A percentile compares a stretch with the other conserved stretches of the same genome.
These are phyloP conservation scores for Netelia virgata DNA, from an alignment of 2,888 invertebrate species.

Conservation along the genomic window DNA sequence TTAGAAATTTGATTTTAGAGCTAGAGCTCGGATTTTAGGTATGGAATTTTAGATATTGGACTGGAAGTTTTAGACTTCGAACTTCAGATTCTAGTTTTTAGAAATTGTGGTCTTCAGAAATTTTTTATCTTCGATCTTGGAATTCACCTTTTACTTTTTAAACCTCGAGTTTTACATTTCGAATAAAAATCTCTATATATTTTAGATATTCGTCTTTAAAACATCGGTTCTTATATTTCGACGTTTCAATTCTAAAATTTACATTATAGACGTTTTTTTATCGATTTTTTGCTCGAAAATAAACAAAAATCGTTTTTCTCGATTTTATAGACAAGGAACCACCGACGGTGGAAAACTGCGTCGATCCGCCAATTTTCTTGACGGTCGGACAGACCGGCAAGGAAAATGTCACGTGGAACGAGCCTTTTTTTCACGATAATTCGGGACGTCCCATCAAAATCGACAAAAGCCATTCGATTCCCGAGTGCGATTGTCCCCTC, in stretches of 20 bases:
- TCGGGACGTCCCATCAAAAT: slow-evolving; percentile 83
- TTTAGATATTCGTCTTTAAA: not conserved
- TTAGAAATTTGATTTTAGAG: not conserved
- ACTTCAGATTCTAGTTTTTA: too few species aligned
- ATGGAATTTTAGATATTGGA: too few species aligned
- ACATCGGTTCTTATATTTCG: too few species aligned
- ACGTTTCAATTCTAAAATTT: not conserved
- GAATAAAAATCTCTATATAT: not conserved
- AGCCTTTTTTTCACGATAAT: slow-evolving; percentile 88
- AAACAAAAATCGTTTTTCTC: slow-evolving; percentile 4
- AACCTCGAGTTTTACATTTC: not conserved
- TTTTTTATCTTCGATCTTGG: too few species aligned
- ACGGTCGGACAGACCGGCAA: slow-evolving; percentile 78
- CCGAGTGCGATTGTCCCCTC: slow-evolving; percentile 85
- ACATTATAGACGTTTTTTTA: not conserved
- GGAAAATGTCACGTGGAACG: slow-evolving; percentile 87
- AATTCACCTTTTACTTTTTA: not conserved
- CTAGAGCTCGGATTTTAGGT: too few species aligned
- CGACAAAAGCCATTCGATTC: slow-evolving; percentile 84
- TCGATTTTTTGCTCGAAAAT: not conserved
- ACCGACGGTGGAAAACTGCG: slow-evolving; percentile 87
- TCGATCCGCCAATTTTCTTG: slow-evolving; percentile 86
- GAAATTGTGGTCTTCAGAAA: too few species aligned
- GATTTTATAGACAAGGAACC: slow-evolving; percentile 85
- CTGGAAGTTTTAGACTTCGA: too few species aligned